phyloP scores from a whole-genome alignment of 2,888 invertebrate genomes.

The Proisotoma minuta region DNA sequence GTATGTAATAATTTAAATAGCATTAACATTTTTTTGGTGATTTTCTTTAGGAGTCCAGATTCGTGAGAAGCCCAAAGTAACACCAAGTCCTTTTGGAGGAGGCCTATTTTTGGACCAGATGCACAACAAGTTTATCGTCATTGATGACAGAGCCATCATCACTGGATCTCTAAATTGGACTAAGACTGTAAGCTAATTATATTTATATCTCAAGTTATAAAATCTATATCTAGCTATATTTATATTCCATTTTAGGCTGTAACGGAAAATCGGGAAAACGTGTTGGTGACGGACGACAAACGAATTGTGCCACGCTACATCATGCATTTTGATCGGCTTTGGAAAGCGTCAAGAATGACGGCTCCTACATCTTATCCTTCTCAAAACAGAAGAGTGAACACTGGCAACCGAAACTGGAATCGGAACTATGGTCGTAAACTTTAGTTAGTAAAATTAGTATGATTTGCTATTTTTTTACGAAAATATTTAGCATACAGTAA shows the following conservation, averaged over 20 bases:
- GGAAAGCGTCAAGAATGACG: constrained; percentile 17
- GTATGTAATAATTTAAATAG: neutral
- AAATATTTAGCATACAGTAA: no score
- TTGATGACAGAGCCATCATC: constrained; percentile 17
- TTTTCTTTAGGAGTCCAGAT: constrained; percentile 15
- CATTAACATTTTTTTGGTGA: neutral
- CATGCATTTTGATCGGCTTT: constrained; percentile 18
- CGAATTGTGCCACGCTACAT: constrained; percentile 8
- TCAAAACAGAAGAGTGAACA: no score
- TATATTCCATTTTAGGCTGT: constrained; percentile 17
- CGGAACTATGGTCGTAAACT: no score
- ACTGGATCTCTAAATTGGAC: constrained; percentile 33
- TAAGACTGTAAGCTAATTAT: constrained; percentile 6
- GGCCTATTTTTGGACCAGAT: constrained; percentile 15
- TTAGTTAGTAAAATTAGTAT: no score
- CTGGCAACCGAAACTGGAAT: no score
- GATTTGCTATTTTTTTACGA: no score
- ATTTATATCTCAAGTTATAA: constrained; percentile 2
- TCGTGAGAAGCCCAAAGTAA: constrained; percentile 11
- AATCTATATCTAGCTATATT: no score
- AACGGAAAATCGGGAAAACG: constrained; percentile 24
- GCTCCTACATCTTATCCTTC: no score
- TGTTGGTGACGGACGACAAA: constrained; percentile 18
- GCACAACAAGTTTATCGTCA: constrained; percentile 31
- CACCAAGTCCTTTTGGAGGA: neutral